Conservation (phyloP, 2,888 invertebrate genomes). For the Geotrupes spiniger region DNA sequence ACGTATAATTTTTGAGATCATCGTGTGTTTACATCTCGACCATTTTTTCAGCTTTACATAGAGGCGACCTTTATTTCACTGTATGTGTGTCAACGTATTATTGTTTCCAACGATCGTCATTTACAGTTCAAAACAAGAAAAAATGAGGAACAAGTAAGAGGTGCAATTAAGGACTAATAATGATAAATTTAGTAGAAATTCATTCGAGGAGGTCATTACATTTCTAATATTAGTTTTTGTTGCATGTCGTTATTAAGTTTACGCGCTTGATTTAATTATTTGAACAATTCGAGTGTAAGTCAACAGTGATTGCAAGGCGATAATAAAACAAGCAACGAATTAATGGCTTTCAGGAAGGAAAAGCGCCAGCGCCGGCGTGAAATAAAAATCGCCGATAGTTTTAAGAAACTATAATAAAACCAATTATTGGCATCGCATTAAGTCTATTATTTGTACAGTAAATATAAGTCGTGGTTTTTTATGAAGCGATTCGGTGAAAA, state of each 20-base stretch:
- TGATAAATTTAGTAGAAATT: slow-evolving; percentile 4
- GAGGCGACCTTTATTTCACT: not conserved
- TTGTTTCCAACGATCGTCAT: not conserved
- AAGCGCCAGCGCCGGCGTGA: not conserved
- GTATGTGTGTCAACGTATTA: too few species aligned
- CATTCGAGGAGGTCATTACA: not conserved
- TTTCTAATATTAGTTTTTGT: not conserved
- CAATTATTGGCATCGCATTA: too few species aligned
- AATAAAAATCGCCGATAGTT: slow-evolving; percentile 3
- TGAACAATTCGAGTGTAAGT: too few species aligned
- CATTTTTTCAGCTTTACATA: too few species aligned
- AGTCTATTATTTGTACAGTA: not conserved
- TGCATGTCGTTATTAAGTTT: not conserved
- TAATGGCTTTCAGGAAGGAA: slow-evolving; percentile 1
- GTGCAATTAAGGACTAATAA: slow-evolving; percentile 3
- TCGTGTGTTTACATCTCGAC: too few species aligned
- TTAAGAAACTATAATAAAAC: too few species aligned
- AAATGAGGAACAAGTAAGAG: not conserved
- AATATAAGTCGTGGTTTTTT: not conserved
- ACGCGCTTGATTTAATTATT: not conserved
- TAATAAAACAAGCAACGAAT: not conserved
- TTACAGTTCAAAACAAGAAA: not conserved
- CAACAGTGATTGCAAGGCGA: too few species aligned
- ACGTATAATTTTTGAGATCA: slow-evolving; percentile 7
- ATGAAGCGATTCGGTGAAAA: not conserved